Evolutionary conservation across 2,888 invertebrate species (phyloP), one percentile per base, ranked within the genome.

Genomic region (Eupeodes latifasciatus): DNA sequence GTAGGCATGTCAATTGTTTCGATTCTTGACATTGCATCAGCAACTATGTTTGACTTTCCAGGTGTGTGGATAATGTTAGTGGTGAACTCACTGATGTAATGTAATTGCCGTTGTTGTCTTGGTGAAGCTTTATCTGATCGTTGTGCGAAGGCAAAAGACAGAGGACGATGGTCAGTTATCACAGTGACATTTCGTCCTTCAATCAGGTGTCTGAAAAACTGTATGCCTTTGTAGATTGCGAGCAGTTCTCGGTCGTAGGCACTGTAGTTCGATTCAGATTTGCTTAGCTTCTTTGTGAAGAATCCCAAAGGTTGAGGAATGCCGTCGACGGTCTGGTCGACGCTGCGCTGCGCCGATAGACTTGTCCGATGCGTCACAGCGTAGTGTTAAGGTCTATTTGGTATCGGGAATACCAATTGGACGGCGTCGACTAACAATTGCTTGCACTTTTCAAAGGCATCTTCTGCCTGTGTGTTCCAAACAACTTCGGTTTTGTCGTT

Each of bases 201-300:
- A 0, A 94, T 57, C 90, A 51, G 14, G 51, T 92, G 90, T 9
- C 91, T 89, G 87, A 93, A 93, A 79, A 92, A 89, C 14, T 59
- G 12, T 71, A 93, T 90, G 0, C 92, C 91, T 69, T 90, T 86
- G 75, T 92, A 94, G 27, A 74, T 49, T 34, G 72, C 47, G 5
- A 61, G 34, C 16, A 74, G 12, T 27, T 74, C 74, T 12, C 93
- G 64, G 78, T 94, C 93, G 84, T 93, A 93, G 19, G 91, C 91
- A 16, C 92, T 92, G 62, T 93, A 94, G 6, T 92, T 92, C n/a
- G 49, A 66, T 80, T 94, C 91, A 0, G 92, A 77, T 5, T 90
- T 77, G 27, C 81, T 90, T 0, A 93, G 59, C 2, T 72, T 59
- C 16, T 57, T 59, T 12, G 47, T 72, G 27, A 10, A 72, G 14